Percentiles rank a stretch among this genome's conserved stretches.
Conservation (phyloP, 1,140 invertebrate species). For the Drosophila dunni region DNA sequence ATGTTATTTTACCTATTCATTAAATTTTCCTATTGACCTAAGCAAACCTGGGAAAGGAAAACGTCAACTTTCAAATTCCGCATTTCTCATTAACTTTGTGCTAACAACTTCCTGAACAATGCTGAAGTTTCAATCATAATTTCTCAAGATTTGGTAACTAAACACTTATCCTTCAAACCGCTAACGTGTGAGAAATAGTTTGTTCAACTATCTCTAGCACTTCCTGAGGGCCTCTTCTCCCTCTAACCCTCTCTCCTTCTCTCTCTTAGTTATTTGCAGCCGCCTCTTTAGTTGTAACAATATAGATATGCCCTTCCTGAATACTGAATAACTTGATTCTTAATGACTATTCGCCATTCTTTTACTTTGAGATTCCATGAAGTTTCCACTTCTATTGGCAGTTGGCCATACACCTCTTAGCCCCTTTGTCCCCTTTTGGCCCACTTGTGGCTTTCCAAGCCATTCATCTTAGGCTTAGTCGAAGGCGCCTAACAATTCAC, state of each 20-base stretch:
- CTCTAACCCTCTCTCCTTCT: too few species aligned
- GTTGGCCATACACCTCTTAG: not conserved
- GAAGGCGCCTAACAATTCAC: constrained; percentile 79
- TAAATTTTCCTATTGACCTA: too few species aligned
- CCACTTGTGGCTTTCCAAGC: not conserved
- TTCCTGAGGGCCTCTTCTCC: constrained; percentile 3
- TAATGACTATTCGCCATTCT: constrained; percentile 18
- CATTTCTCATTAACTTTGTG: not conserved
- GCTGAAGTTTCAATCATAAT: constrained; percentile 3
- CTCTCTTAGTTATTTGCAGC: not conserved
- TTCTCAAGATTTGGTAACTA: constrained; percentile 6
- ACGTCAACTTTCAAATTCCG: too few species aligned
- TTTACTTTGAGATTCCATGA: constrained; percentile 21
- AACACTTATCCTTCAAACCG: not conserved
- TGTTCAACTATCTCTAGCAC: not conserved
- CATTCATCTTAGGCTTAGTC: constrained; percentile 42
- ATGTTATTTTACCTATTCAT: too few species aligned
- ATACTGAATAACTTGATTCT: not conserved
- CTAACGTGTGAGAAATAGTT: constrained; percentile 17
- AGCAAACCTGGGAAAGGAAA: too few species aligned
- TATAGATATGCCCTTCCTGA: constrained; percentile 9
- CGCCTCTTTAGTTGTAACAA: constrained; percentile 40
- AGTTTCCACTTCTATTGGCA: constrained; percentile 13
- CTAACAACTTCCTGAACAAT: not conserved
- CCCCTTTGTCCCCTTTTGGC: not conserved